phyloP scores from a whole-genome alignment of 2,888 invertebrate genomes.

The Argyra leucocephala region DNA sequence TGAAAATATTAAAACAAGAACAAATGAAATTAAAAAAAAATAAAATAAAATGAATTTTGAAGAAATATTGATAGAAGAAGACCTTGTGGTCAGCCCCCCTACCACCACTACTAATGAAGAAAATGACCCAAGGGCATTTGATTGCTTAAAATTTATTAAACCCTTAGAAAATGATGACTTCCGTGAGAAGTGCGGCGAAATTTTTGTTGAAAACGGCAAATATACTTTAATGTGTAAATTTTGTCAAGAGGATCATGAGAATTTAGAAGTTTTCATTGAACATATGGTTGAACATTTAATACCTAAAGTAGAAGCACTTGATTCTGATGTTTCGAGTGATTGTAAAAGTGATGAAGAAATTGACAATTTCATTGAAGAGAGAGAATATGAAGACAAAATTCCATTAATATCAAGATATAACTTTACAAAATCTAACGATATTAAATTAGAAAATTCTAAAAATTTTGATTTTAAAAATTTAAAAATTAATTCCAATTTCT shows the following conservation, averaged over 20 bases:
- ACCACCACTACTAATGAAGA: background rate
- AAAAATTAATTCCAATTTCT: background rate
- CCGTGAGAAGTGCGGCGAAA: conserved; percentile 9
- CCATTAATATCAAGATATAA: background rate
- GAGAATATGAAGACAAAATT: background rate
- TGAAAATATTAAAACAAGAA: background rate
- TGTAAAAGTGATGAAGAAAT: conserved; percentile 1
- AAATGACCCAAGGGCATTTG: background rate
- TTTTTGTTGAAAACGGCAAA: conserved; percentile 8
- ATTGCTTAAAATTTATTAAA: background rate
- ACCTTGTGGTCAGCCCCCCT: conserved; percentile 3
- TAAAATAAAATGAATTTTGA: background rate
- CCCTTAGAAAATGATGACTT: background rate
- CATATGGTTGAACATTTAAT: conserved; percentile 10
- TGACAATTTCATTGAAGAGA: background rate
- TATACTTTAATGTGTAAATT: conserved; percentile 7
- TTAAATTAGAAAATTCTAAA: background rate
- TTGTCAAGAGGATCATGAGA: conserved; percentile 6
- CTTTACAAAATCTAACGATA: background rate
- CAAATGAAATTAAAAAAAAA: background rate
- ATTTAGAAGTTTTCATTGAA: conserved; percentile 7
- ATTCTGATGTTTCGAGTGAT: background rate
- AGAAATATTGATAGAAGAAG: background rate
- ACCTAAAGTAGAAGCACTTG: conserved; percentile 4
- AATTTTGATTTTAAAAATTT: background rate